Evolutionary conservation across 2,888 invertebrate genomes (phyloP).

Genomic region (Plusia festucae): DNA sequence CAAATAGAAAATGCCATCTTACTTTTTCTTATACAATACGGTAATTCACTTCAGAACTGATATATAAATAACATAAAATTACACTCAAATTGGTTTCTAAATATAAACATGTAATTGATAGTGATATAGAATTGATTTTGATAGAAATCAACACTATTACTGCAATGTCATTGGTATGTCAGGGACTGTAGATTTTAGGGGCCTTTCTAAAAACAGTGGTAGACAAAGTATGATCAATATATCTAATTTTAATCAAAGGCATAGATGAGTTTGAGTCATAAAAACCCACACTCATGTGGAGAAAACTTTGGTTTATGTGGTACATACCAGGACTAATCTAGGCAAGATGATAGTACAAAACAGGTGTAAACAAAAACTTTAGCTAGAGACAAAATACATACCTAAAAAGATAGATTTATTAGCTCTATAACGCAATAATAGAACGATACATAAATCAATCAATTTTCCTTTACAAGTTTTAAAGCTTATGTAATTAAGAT

Average conservation of each 20-base stretch:
- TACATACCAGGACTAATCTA: constrained; percentile 15
- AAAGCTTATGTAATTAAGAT: constrained; percentile 57
- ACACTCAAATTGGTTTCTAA: not conserved
- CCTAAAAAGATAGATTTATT: constrained; percentile 36
- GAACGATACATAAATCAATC: constrained; percentile 55
- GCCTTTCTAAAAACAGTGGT: not conserved
- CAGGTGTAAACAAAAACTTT: constrained; percentile 10
- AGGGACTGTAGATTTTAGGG: not conserved
- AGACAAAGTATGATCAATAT: constrained; percentile 26
- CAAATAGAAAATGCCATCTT: not conserved
- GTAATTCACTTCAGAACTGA: not conserved
- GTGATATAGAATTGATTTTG: not conserved
- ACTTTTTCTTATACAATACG: not conserved
- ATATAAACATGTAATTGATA: not conserved
- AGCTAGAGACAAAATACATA: constrained; percentile 23
- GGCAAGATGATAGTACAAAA: constrained; percentile 12
- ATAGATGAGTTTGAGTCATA: constrained; percentile 41
- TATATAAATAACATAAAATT: not conserved
- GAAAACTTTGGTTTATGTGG: constrained; percentile 28
- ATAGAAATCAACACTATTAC: not conserved
- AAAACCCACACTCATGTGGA: constrained; percentile 35
- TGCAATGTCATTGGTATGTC: not conserved
- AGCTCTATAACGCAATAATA: constrained; percentile 42
- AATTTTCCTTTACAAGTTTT: constrained; percentile 51
- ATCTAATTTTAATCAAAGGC: constrained; percentile 44